phyloP scores from a whole-genome alignment of 1,140 invertebrate genomes.

The Drosophila guanche region DNA sequence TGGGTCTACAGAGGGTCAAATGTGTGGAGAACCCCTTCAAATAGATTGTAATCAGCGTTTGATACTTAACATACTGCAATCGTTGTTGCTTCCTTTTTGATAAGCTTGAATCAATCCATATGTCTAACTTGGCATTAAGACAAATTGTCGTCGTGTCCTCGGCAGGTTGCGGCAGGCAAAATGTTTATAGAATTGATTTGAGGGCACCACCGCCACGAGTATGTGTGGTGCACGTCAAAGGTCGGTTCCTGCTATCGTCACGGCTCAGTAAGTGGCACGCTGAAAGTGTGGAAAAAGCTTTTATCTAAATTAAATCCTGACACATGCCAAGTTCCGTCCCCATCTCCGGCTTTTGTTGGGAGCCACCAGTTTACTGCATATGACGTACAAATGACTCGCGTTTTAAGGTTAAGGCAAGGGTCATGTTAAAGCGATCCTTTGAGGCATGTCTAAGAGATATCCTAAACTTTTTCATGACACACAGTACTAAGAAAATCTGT shows the following conservation, averaged over 20 bases:
- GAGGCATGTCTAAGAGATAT: conserved; percentile 20
- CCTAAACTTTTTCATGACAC: conserved; percentile 48
- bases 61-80: no score
- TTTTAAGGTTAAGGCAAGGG: conserved; percentile 49
- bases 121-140: conserved; percentile 55
- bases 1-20: not conserved
- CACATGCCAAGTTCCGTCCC: conserved; percentile 31
- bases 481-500: conserved; percentile 52
- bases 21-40: not conserved
- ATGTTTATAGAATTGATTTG: conserved; percentile 77
- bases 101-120: conserved; percentile 40
- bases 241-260: conserved; percentile 1
- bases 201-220: conserved; percentile 32
- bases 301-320: conserved; percentile 80
- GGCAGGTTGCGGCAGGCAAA: conserved; percentile 44
- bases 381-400: conserved; percentile 65
- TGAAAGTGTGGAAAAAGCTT: conserved; percentile 59
- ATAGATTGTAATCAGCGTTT: not conserved
- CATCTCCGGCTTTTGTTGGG: conserved; percentile 3
- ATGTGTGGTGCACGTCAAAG: conserved; percentile 53
- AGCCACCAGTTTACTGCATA: conserved; percentile 18
- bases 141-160: conserved; percentile 67
- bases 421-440: conserved; percentile 52
- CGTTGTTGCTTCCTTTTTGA: conserved; percentile 3
- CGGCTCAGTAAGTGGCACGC: not conserved